phyloP scores from a whole-genome alignment of 2,888 invertebrate species.

The Metellina segmentata region DNA sequence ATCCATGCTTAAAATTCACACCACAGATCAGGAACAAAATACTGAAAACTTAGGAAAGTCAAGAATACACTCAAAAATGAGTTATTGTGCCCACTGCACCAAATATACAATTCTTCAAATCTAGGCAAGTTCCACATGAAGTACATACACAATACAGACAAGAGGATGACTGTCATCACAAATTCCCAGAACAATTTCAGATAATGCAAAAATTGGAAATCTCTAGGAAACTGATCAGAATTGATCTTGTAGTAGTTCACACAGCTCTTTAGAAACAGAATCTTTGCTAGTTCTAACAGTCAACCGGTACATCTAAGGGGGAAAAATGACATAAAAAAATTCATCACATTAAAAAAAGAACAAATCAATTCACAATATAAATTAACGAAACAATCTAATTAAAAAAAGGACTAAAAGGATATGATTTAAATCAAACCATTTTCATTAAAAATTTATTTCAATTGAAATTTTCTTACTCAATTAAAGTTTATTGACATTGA shows the following conservation, averaged over 20 bases:
- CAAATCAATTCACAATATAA: too few species aligned
- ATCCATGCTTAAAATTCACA: constrained; percentile 66
- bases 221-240: constrained; percentile 85
- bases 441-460: too few species aligned
- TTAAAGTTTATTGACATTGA: too few species aligned
- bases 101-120: constrained; percentile 59
- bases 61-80: constrained; percentile 56
- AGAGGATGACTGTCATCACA: constrained; percentile 56
- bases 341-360: too few species aligned
- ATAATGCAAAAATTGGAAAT: constrained; percentile 29
- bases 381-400: too few species aligned
- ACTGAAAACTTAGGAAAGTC: constrained; percentile 50
- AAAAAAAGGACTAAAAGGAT: too few species aligned
- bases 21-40: constrained; percentile 74
- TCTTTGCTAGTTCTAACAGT: constrained; percentile 99
- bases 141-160: constrained; percentile 61
- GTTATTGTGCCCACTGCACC: constrained; percentile 58
- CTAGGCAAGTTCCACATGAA: constrained; percentile 56
- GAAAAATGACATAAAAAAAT: background rate
- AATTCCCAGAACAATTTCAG: constrained; percentile 45
- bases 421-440: too few species aligned
- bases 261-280: constrained; percentile 94
- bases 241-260: constrained; percentile 96
- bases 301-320: constrained; percentile 95
- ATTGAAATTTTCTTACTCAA: too few species aligned